A percentile compares a stretch with the other conserved stretches of the same genome.
phyloP scores from a whole-genome alignment of 2,888 invertebrate genomes.

The Leptura quadrifasciata region DNA sequence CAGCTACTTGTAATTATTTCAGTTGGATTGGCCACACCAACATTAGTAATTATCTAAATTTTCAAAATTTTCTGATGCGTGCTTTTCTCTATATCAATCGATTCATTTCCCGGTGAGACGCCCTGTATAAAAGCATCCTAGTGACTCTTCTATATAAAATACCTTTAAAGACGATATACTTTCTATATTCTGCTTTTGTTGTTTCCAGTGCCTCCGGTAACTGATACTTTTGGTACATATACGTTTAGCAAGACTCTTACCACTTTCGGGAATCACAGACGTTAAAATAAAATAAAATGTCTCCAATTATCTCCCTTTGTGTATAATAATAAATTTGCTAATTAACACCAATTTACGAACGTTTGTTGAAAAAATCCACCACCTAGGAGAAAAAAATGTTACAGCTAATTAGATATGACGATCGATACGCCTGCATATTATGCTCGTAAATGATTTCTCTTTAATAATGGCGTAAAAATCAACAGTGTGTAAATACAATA shows the following conservation, averaged over 20 bases:
- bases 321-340: neutral
- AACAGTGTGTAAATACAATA: slow-evolving; percentile 39
- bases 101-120: no score
- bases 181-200: no score
- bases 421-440: slow-evolving; percentile 16
- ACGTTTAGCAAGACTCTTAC: neutral
- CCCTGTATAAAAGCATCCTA: no score
- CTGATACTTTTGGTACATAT: no score
- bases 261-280: neutral
- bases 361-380: neutral
- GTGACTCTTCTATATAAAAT: no score
- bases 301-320: neutral
- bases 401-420: neutral
- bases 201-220: no score
- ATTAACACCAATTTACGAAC: neutral
- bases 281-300: neutral
- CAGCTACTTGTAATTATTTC: no score
- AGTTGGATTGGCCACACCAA: no score
- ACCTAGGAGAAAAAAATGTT: neutral
- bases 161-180: no score
- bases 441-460: slow-evolving; percentile 27
- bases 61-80: no score
- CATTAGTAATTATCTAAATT: no score
- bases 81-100: no score
- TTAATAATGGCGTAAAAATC: slow-evolving; percentile 31